Conservation (phyloP, 2,797 vertebrate species). For the Lindbergichthys nudifrons region DNA sequence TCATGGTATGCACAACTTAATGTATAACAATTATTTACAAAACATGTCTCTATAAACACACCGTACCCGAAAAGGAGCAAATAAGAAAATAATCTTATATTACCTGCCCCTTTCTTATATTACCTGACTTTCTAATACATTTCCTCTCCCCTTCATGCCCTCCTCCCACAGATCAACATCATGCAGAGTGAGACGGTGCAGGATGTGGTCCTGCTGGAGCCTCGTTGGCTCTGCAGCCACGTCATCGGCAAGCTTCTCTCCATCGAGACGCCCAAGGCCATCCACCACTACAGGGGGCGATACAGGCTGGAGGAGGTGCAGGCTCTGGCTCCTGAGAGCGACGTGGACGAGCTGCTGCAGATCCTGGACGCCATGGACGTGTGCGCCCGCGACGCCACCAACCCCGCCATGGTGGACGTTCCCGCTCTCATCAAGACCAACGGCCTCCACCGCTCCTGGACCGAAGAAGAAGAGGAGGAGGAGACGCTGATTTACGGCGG, state of each 20-base stretch:
- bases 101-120: too few relatives aligned
- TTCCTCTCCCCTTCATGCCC: neutral
- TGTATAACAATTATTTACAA: too few relatives aligned
- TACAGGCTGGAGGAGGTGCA: conserved; percentile 96
- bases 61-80: too few relatives aligned
- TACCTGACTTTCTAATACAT: neutral
- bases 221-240: conserved; percentile 94
- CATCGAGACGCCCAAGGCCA: conserved; percentile 94
- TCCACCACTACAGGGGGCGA: conserved; percentile 97
- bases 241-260: conserved; percentile 94
- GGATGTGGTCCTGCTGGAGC: conserved; percentile 96
- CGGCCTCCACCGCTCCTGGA: conserved; percentile 95
- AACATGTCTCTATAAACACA: too few relatives aligned
- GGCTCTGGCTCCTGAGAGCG: conserved; percentile 92
- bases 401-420: conserved; percentile 95
- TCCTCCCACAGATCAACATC: conserved; percentile 92
- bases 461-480: conserved; percentile 90
- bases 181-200: conserved; percentile 99
- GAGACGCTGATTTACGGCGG: conserved; percentile 92
- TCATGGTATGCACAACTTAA: too few relatives aligned
- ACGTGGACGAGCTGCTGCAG: conserved; percentile 95
- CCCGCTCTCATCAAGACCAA: conserved; percentile 96
- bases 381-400: conserved; percentile 92
- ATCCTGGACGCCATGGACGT: conserved; percentile 98
- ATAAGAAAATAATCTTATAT: too few relatives aligned